These are phyloP conservation scores for Mesoligia furuncula DNA, from an alignment of 2,888 invertebrate genomes.

Conservation along the genomic window DNA sequence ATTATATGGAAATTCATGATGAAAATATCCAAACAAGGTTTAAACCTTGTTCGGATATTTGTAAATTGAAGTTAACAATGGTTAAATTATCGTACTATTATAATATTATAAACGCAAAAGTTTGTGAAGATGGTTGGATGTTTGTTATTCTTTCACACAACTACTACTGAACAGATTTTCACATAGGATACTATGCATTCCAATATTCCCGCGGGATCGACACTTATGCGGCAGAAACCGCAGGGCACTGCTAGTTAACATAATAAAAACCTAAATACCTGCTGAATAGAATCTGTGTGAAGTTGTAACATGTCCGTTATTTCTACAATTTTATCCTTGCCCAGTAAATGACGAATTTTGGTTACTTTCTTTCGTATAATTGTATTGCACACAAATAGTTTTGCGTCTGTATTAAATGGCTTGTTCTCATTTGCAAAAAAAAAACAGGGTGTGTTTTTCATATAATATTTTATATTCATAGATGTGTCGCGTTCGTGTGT, in stretches of 20 bases:
- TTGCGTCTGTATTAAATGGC: conserved; percentile 60
- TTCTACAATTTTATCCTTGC: neutral
- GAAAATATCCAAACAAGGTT: too few species aligned
- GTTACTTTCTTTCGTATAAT: conserved; percentile 40
- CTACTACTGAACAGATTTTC: neutral
- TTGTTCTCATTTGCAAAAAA: conserved; percentile 66
- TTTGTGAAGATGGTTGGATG: too few species aligned
- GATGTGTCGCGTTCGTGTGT: conserved; percentile 46
- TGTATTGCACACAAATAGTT: conserved; percentile 60
- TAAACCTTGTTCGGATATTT: neutral
- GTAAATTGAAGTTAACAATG: neutral
- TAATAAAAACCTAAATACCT: neutral
- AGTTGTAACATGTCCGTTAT: neutral
- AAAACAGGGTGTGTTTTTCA: conserved; percentile 67
- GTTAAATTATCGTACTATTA: neutral
- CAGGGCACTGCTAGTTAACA: too few species aligned
- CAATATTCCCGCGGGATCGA: too few species aligned
- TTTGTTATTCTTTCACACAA: neutral
- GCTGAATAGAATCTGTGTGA: neutral
- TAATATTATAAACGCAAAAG: too few species aligned
- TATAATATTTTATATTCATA: conserved; percentile 58
- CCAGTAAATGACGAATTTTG: neutral
- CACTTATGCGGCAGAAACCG: too few species aligned
- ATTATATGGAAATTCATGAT: conserved; percentile 49
- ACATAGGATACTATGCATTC: too few species aligned